phyloP scores from a whole-genome alignment of 2,888 invertebrate genomes.

The Agonopterix subpropinquella region DNA sequence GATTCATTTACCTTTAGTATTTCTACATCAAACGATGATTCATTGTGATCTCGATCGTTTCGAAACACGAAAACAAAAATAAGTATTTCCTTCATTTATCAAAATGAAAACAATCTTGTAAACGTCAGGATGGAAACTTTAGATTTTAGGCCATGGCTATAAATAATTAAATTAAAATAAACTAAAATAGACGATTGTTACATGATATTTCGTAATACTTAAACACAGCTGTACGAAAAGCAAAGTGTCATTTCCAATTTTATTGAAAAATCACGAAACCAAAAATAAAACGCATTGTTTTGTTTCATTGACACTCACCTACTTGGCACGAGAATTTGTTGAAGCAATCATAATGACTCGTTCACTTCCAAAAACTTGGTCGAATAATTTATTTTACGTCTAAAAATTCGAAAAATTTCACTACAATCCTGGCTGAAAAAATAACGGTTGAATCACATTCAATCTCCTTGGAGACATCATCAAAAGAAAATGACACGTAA shows the following conservation, averaged over 20 bases:
- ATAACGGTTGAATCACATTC: constrained; percentile 14
- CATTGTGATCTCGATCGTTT: not conserved
- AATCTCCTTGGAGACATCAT: constrained; percentile 11
- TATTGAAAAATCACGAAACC: constrained; percentile 11
- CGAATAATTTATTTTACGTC: constrained; percentile 2
- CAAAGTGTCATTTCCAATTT: constrained; percentile 2
- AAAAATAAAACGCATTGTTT: constrained; percentile 18
- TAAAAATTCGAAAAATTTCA: not conserved
- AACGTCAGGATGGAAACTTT: not conserved
- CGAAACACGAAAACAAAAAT: not conserved
- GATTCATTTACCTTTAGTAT: no score
- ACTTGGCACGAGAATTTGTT: constrained; percentile 47
- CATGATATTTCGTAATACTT: constrained; percentile 5
- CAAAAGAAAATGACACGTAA: constrained; percentile 19
- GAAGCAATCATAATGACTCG: constrained; percentile 7
- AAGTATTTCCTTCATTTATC: constrained; percentile 8
- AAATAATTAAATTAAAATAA: constrained; percentile 1
- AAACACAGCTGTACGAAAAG: not conserved
- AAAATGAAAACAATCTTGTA: constrained; percentile 12
- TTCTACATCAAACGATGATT: no score
- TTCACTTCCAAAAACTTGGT: constrained; percentile 16
- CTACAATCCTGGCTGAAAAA: not conserved
- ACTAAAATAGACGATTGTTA: not conserved
- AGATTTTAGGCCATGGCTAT: constrained; percentile 2
- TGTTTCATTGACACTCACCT: constrained; percentile 62